Base-by-base conservation (phyloP, 2,888 invertebrate species). In the Drosophila bunnanda region DNA sequence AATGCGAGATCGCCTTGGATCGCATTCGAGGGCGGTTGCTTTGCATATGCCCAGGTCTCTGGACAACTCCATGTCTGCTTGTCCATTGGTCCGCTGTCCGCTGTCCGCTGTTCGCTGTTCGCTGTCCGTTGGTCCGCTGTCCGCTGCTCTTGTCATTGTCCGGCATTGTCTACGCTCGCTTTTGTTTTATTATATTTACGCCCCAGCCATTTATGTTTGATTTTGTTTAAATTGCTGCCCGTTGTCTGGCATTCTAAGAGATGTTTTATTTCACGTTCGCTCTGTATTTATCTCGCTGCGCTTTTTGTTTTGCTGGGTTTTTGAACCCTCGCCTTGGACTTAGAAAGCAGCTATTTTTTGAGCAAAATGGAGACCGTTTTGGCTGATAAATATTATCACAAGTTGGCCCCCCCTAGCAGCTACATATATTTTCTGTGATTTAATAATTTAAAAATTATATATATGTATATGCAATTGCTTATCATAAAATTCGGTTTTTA, bases 181-280 rank as follows among this genome's bases (percentile, higher is more conserved):
- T 75, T 69, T 64, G 56, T 76, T 61, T 65, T 68, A 73, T 56
- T 66, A 57, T 75, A 59, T 69, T 69, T 76, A 61, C 61, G 61
- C 52, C 55, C 60, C 60, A 61, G 56, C 61, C 66, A 68, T 66
- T 67, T 67, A 46, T 74, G 68, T 84, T 82, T 82, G 76, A 79
- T 84, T 86, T 82, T 80, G 78, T 75, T 85, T 70, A 80, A 82
- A 85, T 82, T 75, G 80, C 70, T 54, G 50, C 36, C 58, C 52
- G 57, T 71, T 61, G 55, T 61, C 70, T 62, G 65, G 53, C 48
- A 20, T 44, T 61, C 36, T 50, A 30, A 64, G 44, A 43, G 44
- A 43, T 54, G 60, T 41, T 48, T 43, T 72, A 54, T 72, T 46
- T 43, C 54, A 22, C 15, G 39, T 44, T 50, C 36, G 55, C 54